Evolutionary conservation across 2,113 vertebrate genomes (phyloP).

Genomic region (Triplophysa siluroides): DNA sequence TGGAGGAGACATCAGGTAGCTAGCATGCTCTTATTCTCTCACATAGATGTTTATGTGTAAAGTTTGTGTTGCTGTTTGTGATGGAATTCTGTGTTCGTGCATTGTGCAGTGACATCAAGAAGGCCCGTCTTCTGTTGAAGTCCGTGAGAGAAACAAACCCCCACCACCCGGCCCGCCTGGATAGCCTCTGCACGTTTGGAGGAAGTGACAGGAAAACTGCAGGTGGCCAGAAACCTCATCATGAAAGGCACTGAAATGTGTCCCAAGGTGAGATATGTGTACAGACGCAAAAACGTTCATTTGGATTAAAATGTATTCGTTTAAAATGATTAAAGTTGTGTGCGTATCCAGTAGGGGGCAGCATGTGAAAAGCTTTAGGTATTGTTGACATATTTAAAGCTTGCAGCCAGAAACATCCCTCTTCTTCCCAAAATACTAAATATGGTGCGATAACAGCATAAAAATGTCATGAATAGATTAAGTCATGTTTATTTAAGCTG

Average conservation of each 20-base stretch:
- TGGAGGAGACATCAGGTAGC: slow-evolving; percentile 96
- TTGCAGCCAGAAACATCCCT: background rate
- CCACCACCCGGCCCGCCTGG: slow-evolving; percentile 94
- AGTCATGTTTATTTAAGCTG: background rate
- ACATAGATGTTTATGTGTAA: background rate
- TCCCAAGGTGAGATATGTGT: slow-evolving; percentile 83
- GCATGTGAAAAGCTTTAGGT: background rate
- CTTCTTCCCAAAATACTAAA: slow-evolving; percentile 2
- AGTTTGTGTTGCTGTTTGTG: background rate
- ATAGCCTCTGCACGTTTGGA: slow-evolving; percentile 96
- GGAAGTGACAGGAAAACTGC: slow-evolving; percentile 95
- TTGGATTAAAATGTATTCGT: too few relatives aligned
- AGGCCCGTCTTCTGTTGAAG: slow-evolving; percentile 93
- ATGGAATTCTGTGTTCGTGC: slow-evolving; percentile 25
- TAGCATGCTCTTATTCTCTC: background rate
- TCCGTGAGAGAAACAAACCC: slow-evolving; percentile 98
- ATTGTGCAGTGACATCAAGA: slow-evolving; percentile 90
- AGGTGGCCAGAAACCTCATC: slow-evolving; percentile 95
- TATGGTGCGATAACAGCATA: background rate
- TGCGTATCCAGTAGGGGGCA: slow-evolving; percentile 5
- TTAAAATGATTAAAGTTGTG: background rate
- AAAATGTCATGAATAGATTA: background rate
- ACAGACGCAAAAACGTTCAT: too few relatives aligned
- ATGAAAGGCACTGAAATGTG: slow-evolving; percentile 99
- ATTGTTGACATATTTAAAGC: slow-evolving; percentile 1